Evolutionary conservation across 2,797 vertebrate genomes (phyloP), one percentile per base, ranked within the genome.

Genomic region (Sebastes hopkinsi): DNA sequence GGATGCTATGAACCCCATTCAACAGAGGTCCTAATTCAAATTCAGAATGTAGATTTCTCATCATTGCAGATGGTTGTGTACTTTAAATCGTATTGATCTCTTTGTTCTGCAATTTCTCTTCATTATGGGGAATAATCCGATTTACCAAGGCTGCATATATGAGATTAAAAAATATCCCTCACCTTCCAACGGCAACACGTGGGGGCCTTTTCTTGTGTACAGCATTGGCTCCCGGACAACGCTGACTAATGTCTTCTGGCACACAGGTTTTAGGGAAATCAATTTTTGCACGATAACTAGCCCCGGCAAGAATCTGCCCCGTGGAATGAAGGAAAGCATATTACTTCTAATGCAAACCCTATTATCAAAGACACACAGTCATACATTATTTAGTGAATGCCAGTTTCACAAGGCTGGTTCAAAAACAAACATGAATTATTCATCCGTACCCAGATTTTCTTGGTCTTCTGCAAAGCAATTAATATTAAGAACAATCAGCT

Each of bases 341-440:
- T 95, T 93, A 94, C 90, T 94, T 92, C 89, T 91, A 96, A 92
- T 94, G 93, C 93, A 95, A 95, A 95, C 93, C 92, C 94, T 95
- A 96, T 96, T 96, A 96, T 95, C 93, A 95, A 94, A 95, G 91
- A 95, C 92, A 93, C 93, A 92, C 88, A 91, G 89, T 90, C 92
- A 94, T 96, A 87, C 94, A 96, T 96, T 96, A 96, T 96, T 96
- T 95, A 96, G 89, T 80, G 72, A 81, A 92, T 81, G 89, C 89
- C 88, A 86, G 87, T 92, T 94, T 94, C 91, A 93, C 91, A 92
- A 91, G 86, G 84, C 94, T 87, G 88, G 85, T 93, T 95, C 91
- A 93, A 95, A 93, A 95, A 95, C 92, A 94, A 94, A 92, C 86
- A 93, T 96, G 92, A 95, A 96, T 96, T 94, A 96, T 95, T 94